Conservation (phyloP, 2,888 invertebrate species). For the Cephus rjabovi region DNA sequence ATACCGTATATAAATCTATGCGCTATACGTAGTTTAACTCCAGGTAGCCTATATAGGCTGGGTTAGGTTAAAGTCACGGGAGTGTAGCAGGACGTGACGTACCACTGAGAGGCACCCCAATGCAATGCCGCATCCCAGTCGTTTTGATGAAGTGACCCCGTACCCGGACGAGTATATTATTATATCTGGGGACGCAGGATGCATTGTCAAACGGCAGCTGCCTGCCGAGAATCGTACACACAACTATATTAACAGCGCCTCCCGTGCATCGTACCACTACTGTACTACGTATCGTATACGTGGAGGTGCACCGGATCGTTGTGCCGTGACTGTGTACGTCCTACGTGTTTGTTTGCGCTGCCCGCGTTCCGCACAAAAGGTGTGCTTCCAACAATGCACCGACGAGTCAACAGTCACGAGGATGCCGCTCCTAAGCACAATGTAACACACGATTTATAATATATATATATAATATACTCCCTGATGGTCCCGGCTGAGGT, state of each 20-base stretch:
- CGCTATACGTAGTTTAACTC: not conserved
- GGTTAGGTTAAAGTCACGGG: not conserved
- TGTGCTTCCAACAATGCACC: slow-evolving; percentile 58
- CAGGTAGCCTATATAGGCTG: not conserved
- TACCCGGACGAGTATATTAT: slow-evolving; percentile 58
- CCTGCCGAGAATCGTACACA: slow-evolving; percentile 41
- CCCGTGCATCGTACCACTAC: slow-evolving; percentile 1
- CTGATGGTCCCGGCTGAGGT: not conserved
- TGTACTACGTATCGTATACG: slow-evolving; percentile 4
- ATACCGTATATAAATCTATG: not conserved
- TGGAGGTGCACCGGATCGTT: slow-evolving; percentile 18
- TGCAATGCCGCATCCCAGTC: slow-evolving; percentile 47
- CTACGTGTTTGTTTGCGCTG: slow-evolving; percentile 61
- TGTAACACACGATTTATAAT: slow-evolving; percentile 63
- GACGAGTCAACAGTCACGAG: slow-evolving; percentile 63
- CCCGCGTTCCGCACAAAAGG: slow-evolving; percentile 57
- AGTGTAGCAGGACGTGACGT: slow-evolving; percentile 24
- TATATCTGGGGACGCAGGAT: slow-evolving; percentile 53
- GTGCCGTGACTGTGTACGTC: not conserved
- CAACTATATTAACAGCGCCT: slow-evolving; percentile 55
- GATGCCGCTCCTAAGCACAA: slow-evolving; percentile 57
- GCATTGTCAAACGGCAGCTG: slow-evolving; percentile 62
- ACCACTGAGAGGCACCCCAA: slow-evolving; percentile 36
- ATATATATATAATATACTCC: slow-evolving; percentile 24
- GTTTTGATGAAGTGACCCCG: slow-evolving; percentile 60